phyloP scores from a whole-genome alignment of 1,140 invertebrate species.

The Caerostris darwini region DNA sequence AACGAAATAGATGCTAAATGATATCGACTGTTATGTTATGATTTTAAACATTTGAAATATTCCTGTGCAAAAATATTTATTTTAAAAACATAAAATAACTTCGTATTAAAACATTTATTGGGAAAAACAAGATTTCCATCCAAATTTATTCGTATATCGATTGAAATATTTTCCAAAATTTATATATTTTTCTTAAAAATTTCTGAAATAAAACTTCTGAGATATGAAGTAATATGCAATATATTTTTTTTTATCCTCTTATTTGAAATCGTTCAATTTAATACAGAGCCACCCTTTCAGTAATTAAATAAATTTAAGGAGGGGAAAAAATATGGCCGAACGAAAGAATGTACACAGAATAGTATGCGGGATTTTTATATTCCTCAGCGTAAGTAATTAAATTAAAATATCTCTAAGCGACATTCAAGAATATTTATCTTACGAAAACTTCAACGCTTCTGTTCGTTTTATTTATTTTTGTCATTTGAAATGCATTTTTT shows the following conservation, averaged over 20 bases:
- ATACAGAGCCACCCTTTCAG: background rate
- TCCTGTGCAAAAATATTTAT: no score
- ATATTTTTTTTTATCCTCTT: background rate
- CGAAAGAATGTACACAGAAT: background rate
- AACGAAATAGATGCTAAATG: no score
- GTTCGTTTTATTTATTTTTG: conserved; percentile 37
- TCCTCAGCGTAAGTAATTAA: conserved; percentile 16
- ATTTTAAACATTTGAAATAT: no score
- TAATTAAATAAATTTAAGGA: conserved; percentile 42
- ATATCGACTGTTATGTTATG: no score
- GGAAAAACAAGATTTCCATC: no score
- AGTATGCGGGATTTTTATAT: conserved; percentile 33
- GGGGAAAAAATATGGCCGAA: background rate
- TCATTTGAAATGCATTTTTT: background rate
- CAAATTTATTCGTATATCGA: no score
- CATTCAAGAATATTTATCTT: conserved; percentile 41
- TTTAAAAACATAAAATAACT: no score
- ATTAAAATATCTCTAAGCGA: conserved; percentile 43
- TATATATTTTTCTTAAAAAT: no score
- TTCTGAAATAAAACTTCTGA: no score
- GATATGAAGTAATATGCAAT: background rate
- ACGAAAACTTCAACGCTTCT: conserved; percentile 26
- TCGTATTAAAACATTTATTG: no score
- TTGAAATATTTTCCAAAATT: no score
- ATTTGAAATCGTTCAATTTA: background rate